Evolutionary conservation across 1,140 invertebrate genomes (phyloP).

Genomic region (Capitella teleta): DNA sequence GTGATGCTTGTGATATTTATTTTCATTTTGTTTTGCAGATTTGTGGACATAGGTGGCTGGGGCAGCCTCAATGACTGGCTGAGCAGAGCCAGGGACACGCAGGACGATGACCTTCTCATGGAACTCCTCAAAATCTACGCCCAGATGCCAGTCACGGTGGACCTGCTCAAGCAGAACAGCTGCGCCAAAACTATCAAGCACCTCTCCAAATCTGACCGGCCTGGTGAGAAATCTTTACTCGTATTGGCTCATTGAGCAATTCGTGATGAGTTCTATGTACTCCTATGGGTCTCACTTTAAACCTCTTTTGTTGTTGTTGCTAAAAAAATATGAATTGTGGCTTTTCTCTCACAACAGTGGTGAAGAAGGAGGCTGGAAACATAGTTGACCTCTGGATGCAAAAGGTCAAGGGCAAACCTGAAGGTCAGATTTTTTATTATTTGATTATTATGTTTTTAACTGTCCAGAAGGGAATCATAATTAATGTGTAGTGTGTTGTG

Average conservation of each 20-base stretch:
- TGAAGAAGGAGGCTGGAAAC: not conserved
- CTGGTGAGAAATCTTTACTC: too few relatives aligned
- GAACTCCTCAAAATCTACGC: constrained; percentile 74
- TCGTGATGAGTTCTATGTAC: too few relatives aligned
- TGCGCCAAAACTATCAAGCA: constrained; percentile 82
- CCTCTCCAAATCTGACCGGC: constrained; percentile 67
- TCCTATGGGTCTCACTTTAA: too few relatives aligned
- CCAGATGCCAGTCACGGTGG: constrained; percentile 74
- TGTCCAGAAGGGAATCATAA: too few relatives aligned
- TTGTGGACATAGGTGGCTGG: too few relatives aligned
- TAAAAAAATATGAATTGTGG: not conserved
- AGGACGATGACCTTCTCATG: constrained; percentile 72
- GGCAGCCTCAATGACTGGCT: constrained; percentile 75
- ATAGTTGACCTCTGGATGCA: not conserved
- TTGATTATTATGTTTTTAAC: too few relatives aligned
- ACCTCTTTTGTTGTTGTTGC: too few relatives aligned
- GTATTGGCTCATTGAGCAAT: too few relatives aligned
- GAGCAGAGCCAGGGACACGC: constrained; percentile 65
- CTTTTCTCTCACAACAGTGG: not conserved
- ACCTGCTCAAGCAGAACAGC: constrained; percentile 76
- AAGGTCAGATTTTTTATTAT: too few relatives aligned
- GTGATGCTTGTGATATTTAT: too few relatives aligned
- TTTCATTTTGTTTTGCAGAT: too few relatives aligned
- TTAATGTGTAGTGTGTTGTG: too few relatives aligned
- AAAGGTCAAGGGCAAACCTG: not conserved